A percentile compares a stretch with the other conserved stretches of the same genome.
These are phyloP conservation scores for Phalacrocorax aristotelis DNA, from an alignment of 2,113 vertebrate genomes.

Conservation along the genomic window DNA sequence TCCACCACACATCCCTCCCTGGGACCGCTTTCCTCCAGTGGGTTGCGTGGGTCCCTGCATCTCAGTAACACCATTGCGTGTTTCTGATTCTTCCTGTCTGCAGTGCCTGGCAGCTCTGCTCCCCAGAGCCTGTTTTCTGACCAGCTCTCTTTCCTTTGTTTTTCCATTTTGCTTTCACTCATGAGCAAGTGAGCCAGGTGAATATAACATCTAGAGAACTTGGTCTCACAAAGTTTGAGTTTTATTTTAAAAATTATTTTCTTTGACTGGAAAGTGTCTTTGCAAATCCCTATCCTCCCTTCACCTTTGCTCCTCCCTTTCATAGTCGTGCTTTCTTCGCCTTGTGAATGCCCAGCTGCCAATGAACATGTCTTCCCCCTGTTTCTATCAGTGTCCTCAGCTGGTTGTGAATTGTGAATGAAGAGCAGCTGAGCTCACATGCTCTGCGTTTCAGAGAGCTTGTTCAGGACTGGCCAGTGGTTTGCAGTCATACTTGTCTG, in stretches of 20 bases:
- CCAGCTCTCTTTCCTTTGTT: neutral
- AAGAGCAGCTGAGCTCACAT: neutral
- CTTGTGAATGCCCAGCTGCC: neutral
- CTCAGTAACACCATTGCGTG: accelerated
- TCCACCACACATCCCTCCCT: accelerated
- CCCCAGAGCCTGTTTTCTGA: neutral
- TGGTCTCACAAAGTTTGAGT: neutral
- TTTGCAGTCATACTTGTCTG: neutral
- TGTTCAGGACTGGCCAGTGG: neutral
- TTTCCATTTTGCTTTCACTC: neutral
- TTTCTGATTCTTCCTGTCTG: neutral
- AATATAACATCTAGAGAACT: neutral
- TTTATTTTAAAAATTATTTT: neutral
- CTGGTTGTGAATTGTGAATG: conserved; percentile 25
- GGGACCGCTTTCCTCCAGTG: neutral
- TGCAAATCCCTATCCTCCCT: neutral
- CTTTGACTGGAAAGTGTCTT: neutral
- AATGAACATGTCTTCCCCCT: neutral
- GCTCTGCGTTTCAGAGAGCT: conserved; percentile 1
- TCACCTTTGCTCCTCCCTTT: neutral
- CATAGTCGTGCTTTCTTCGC: neutral
- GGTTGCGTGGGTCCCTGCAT: neutral
- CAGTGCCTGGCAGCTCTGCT: accelerated
- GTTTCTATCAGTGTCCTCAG: neutral
- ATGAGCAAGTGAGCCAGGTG: neutral